phyloP scores from a whole-genome alignment of 1,140 invertebrate genomes.

The Macrocentrus cingulum region DNA sequence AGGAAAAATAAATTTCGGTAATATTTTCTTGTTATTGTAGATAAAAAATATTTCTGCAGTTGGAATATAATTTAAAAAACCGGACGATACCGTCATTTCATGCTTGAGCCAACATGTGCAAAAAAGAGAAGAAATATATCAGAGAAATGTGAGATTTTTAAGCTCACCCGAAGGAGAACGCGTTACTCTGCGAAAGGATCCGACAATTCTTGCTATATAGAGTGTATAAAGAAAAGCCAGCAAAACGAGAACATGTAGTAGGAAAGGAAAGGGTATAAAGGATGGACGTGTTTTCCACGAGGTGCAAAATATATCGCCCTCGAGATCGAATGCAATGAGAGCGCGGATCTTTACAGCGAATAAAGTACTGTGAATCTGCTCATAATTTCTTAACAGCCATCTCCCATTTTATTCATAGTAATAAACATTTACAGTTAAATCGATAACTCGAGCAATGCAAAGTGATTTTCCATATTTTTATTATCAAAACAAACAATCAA shows the following conservation, averaged over 20 bases:
- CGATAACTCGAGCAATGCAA: too few species aligned
- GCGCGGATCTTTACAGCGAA: too few species aligned
- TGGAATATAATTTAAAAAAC: too few species aligned
- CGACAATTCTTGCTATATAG: background rate
- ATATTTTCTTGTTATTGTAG: too few species aligned
- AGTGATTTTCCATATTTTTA: too few species aligned
- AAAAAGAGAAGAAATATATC: slow-evolving; percentile 9
- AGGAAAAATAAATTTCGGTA: too few species aligned
- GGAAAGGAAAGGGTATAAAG: slow-evolving; percentile 4
- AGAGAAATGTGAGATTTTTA: slow-evolving; percentile 18
- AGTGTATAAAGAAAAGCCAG: background rate
- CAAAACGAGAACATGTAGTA: slow-evolving; percentile 9
- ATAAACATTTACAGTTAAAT: too few species aligned
- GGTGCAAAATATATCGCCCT: slow-evolving; percentile 17
- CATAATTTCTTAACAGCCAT: too few species aligned
- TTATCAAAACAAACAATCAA: too few species aligned
- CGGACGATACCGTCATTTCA: slow-evolving; percentile 14
- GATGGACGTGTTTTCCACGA: slow-evolving; percentile 21
- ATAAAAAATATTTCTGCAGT: too few species aligned
- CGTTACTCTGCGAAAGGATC: slow-evolving; percentile 12
- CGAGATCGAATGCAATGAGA: slow-evolving; percentile 3
- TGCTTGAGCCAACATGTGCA: slow-evolving; percentile 9
- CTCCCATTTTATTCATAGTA: too few species aligned
- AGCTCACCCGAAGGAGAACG: slow-evolving; percentile 11
- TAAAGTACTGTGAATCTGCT: too few species aligned